Base-by-base conservation (phyloP, 1,140 invertebrate species). In the Agraylea sexmaculata region DNA sequence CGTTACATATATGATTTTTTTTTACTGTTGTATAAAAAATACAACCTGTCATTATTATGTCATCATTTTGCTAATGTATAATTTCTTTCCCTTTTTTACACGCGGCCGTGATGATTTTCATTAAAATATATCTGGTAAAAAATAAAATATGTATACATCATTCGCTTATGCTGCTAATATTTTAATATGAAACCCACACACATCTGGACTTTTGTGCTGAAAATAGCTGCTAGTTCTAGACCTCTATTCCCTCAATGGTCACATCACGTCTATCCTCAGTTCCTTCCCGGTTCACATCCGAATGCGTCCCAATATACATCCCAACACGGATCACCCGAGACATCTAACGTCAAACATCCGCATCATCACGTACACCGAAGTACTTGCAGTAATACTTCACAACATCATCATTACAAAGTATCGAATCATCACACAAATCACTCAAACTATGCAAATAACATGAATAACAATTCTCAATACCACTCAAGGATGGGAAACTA, bases 181-280 rank as follows among this genome's bases (percentile, higher is more conserved):
- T 16, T 35, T 10, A 20, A 35, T 37, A 37, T 8, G n/a, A n/a
- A n/a, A 25, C 4, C 8, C 23, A n/a, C 23, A 7, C 23, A 25
- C 23, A 25, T 25, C n/a, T 25, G 7, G 7, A 18, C 17, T 5
- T 18, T 16, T 18, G 10, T 35, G 28, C 33, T 19, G n/a, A 20
- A 29, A 36, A 35, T 21, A 37, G 22, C 23, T 40, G 39, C 50
- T 57, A 63, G 62, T 37, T 60, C 69, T 44, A 73, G 83, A 59
- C 85, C 86, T 53, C 71, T 87, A 57, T 89, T 88, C 63, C 84
- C 85, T 52, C 84, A 88, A 69, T 88, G 86, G 85, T 87, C 84
- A 52, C 84, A 88, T 68, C 84, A 88, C 69, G 84, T 88, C 54
- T 87, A 87, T 65, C 84, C 85, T 50, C 85, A 88, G 75, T 88